These are phyloP conservation scores for Albula goreensis DNA, from an alignment of 2,113 vertebrate species.

Conservation along the genomic window DNA sequence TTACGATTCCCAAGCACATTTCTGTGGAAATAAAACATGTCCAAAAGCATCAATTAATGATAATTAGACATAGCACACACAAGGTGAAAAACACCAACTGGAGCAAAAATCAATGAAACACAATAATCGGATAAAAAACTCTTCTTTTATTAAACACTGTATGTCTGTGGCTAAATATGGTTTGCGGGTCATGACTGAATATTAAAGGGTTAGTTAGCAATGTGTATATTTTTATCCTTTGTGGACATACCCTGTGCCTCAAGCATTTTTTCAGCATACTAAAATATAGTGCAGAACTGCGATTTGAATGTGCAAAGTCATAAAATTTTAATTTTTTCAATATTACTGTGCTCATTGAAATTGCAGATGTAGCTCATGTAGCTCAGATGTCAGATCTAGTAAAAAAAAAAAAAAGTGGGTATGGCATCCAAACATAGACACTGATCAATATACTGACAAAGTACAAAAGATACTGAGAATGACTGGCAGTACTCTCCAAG, in stretches of 20 bases:
- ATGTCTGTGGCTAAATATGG: constrained; percentile 11
- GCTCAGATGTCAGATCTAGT: too few relatives aligned
- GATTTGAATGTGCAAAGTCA: background rate
- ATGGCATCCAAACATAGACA: background rate
- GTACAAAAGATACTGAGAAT: constrained; percentile 15
- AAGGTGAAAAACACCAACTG: background rate
- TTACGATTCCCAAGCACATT: background rate
- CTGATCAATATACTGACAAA: background rate
- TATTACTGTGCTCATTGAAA: too few relatives aligned
- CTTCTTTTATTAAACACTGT: background rate
- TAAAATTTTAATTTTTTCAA: background rate
- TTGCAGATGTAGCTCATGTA: too few relatives aligned
- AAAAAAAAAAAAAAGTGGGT: background rate
- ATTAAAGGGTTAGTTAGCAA: background rate
- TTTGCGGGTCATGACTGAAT: background rate
- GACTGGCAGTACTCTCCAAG: background rate
- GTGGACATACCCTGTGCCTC: background rate
- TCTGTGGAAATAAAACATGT: background rate
- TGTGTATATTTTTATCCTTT: background rate
- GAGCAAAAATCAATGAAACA: constrained; percentile 2
- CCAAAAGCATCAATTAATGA: background rate
- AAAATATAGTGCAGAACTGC: background rate
- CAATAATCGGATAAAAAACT: background rate
- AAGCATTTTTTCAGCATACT: background rate
- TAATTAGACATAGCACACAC: background rate